Percentiles rank a stretch among this genome's conserved stretches.
phyloP scores from a whole-genome alignment of 1,140 invertebrate species.

The Conus betulinus region DNA sequence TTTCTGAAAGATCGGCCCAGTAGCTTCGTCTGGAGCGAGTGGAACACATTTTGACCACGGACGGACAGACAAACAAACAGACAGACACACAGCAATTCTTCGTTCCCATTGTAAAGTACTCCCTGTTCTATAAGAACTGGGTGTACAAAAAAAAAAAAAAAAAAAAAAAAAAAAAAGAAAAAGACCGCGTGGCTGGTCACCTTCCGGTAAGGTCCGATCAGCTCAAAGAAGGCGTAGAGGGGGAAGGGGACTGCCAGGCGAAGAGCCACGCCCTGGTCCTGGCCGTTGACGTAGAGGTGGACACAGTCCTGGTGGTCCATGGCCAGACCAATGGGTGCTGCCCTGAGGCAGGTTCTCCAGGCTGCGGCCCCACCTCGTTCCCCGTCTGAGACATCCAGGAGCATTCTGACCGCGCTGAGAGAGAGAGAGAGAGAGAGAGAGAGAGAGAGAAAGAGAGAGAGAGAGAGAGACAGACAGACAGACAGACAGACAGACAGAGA shows the following conservation, averaged over 20 bases:
- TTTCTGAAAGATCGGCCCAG: neutral
- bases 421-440: neutral
- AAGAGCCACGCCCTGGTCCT: conserved; percentile 13
- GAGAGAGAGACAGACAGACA: no score
- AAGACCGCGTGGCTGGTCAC: neutral
- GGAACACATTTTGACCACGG: no score
- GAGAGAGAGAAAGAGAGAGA: neutral
- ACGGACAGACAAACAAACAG: no score
- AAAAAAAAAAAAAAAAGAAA: no score
- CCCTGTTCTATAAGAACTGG: neutral
- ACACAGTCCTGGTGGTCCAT: neutral
- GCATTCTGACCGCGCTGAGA: neutral
- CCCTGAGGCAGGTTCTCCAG: conserved; percentile 18
- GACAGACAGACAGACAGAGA: no score
- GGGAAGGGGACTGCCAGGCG: neutral
- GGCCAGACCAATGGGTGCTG: neutral
- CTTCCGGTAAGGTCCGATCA: conserved; percentile 1
- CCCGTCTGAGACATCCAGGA: neutral
- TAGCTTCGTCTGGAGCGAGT: no score
- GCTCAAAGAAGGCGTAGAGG: conserved; percentile 1
- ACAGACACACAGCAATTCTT: no score
- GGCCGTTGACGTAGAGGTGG: conserved; percentile 3
- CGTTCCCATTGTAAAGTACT: neutral
- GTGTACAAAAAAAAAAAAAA: no score
- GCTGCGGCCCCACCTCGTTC: neutral